phyloP scores from a whole-genome alignment of 1,140 invertebrate species.

The Zaprionus africanus region DNA sequence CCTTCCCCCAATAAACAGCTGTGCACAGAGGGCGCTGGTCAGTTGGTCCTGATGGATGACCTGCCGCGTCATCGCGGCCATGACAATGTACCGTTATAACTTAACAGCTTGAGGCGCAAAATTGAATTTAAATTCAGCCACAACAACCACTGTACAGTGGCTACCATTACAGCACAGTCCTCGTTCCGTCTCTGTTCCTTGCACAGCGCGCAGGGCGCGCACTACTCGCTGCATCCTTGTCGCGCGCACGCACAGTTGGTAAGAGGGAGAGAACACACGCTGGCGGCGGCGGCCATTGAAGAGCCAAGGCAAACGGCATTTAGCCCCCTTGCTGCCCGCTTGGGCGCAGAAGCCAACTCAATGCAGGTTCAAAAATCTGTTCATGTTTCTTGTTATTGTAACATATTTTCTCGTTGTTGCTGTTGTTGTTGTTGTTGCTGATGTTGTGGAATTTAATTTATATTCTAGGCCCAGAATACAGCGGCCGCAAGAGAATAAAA shows the following conservation, averaged over 20 bases:
- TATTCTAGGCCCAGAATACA: conserved; percentile 59
- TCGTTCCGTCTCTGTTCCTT: conserved; percentile 21
- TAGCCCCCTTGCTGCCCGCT: conserved; percentile 15
- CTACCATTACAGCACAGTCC: background rate
- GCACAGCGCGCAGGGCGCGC: background rate
- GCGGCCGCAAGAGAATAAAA: conserved; percentile 50
- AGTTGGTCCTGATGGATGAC: conserved; percentile 8
- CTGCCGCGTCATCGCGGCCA: conserved; percentile 9
- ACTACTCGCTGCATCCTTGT: conserved; percentile 55
- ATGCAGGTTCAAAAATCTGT: conserved; percentile 56
- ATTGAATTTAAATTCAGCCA: conserved; percentile 37
- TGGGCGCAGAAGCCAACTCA: conserved; percentile 10
- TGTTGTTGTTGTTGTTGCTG: conserved; percentile 32
- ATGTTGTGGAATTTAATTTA: conserved; percentile 76
- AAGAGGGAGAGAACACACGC: conserved; percentile 40
- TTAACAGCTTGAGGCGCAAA: conserved; percentile 9
- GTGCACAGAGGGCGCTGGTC: conserved; percentile 18
- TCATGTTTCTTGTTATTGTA: conserved; percentile 51
- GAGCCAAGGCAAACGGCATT: conserved; percentile 53
- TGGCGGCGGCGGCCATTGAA: conserved; percentile 72
- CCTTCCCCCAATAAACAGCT: conserved; percentile 57
- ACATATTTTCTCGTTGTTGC: conserved; percentile 39
- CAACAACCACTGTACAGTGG: conserved; percentile 29
- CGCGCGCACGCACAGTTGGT: conserved; percentile 26
- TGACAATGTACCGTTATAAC: conserved; percentile 28